Percentiles rank a stretch among this genome's conserved stretches.
Conservation (phyloP, 1,140 invertebrate species). For the Bombus superbus region DNA sequence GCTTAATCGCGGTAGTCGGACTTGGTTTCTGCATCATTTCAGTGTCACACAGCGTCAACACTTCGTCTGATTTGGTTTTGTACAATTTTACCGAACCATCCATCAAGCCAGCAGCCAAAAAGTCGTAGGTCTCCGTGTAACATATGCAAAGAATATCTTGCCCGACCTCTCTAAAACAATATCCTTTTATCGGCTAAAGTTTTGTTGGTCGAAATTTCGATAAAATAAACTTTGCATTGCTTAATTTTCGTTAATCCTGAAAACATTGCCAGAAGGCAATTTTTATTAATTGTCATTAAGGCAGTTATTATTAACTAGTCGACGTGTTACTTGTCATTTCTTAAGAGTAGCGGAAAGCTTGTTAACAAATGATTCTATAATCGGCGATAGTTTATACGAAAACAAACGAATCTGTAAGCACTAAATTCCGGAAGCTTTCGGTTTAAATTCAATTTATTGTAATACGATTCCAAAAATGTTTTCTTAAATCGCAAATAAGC, state of each 20-base stretch:
- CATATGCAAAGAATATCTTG: constrained; percentile 84
- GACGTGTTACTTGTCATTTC: too few species aligned
- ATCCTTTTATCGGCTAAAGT: constrained; percentile 20
- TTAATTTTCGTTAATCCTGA: not conserved
- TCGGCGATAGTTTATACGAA: not conserved
- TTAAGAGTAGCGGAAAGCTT: too few species aligned
- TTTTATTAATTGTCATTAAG: too few species aligned
- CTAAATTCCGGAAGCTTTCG: too few species aligned
- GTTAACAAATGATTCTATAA: too few species aligned
- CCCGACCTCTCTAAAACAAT: constrained; percentile 80
- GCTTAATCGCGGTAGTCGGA: constrained; percentile 84
- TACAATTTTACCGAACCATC: constrained; percentile 84
- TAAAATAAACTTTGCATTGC: not conserved
- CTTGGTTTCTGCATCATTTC: constrained; percentile 83
- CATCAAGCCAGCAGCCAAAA: constrained; percentile 83
- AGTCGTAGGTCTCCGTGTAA: constrained; percentile 84
- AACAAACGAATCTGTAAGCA: not conserved
- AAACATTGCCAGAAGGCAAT: too few species aligned
- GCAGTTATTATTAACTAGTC: too few species aligned
- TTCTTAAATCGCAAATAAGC: not conserved
- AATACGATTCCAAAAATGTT: not conserved
- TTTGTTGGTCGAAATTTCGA: not conserved
- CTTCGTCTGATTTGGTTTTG: constrained; percentile 78
- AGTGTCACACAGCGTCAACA: constrained; percentile 80
- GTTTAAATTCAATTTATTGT: not conserved